phyloP scores from a whole-genome alignment of 2,888 invertebrate species.

The Cataglyphis albicans region DNA sequence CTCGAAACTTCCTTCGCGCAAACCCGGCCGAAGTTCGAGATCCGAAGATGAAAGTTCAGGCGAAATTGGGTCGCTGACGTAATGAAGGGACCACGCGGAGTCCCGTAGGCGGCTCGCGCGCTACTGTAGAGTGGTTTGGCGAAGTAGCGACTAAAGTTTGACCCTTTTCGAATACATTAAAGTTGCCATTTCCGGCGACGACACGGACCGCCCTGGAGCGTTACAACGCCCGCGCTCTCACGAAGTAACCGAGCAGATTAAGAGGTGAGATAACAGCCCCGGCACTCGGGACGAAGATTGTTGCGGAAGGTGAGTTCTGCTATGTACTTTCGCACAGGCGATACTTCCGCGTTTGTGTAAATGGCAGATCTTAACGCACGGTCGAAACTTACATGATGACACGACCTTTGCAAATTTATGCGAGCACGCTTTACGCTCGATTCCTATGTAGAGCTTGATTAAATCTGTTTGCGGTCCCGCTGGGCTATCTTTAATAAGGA shows the following conservation, averaged over 20 bases:
- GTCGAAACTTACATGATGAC: constrained; percentile 54
- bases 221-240: constrained; percentile 51
- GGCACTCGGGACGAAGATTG: constrained; percentile 30
- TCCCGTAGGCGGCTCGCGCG: constrained; percentile 64
- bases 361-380: constrained; percentile 56
- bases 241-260: constrained; percentile 52
- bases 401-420: constrained; percentile 29
- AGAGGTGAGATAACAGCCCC: constrained; percentile 44
- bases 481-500: constrained; percentile 19
- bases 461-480: constrained; percentile 5
- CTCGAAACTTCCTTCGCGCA: constrained; percentile 63
- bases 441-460: constrained; percentile 34
- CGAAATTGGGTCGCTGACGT: constrained; percentile 74
- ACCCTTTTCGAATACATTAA: constrained; percentile 77
- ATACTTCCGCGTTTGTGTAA: constrained; percentile 40
- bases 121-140: constrained; percentile 67
- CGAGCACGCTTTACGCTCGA: constrained; percentile 22
- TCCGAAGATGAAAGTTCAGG: constrained; percentile 70
- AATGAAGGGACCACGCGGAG: constrained; percentile 67
- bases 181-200: constrained; percentile 63
- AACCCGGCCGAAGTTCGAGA: constrained; percentile 63
- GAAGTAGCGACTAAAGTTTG: constrained; percentile 73
- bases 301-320: constrained; percentile 16
- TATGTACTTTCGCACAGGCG: constrained; percentile 26
- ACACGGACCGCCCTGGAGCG: constrained; percentile 53